Evolutionary conservation across 2,888 invertebrate species (phyloP).

Genomic region (Brenthis daphne): DNA sequence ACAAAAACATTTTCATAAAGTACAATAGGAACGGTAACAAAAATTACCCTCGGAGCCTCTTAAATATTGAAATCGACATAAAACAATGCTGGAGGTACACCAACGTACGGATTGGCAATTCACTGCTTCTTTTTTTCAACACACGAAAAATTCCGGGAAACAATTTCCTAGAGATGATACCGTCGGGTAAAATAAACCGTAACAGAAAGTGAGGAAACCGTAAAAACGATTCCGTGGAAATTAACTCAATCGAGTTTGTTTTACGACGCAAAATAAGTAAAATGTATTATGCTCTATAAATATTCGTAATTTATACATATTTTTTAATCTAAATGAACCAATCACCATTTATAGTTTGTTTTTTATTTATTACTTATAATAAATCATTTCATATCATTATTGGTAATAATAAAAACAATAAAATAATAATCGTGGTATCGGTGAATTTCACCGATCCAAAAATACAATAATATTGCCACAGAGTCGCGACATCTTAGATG

Average conservation of each 20-base stretch:
- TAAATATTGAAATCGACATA: constrained; percentile 41
- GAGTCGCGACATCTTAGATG: too few relatives aligned
- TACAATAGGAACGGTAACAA: constrained; percentile 33
- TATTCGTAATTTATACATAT: neutral
- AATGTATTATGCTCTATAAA: constrained; percentile 21
- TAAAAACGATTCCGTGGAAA: constrained; percentile 75
- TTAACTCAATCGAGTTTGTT: constrained; percentile 64
- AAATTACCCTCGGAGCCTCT: constrained; percentile 35
- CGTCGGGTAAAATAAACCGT: constrained; percentile 75
- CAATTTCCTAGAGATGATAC: constrained; percentile 76
- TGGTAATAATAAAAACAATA: too few relatives aligned
- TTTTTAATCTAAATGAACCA: neutral
- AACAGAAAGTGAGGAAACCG: constrained; percentile 70
- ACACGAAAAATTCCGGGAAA: constrained; percentile 66
- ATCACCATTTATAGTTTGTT: too few relatives aligned
- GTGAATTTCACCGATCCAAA: too few relatives aligned
- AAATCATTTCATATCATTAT: too few relatives aligned
- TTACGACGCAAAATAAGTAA: constrained; percentile 35
- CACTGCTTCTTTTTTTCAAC: constrained; percentile 58
- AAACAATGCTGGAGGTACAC: constrained; percentile 39
- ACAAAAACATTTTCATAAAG: constrained; percentile 30
- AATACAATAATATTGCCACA: too few relatives aligned
- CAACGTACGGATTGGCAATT: constrained; percentile 44
- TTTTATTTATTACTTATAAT: too few relatives aligned
- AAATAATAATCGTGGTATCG: too few relatives aligned